Evolutionary conservation across 2,113 vertebrate genomes (phyloP).

Genomic region (Tursiops truncatus): DNA sequence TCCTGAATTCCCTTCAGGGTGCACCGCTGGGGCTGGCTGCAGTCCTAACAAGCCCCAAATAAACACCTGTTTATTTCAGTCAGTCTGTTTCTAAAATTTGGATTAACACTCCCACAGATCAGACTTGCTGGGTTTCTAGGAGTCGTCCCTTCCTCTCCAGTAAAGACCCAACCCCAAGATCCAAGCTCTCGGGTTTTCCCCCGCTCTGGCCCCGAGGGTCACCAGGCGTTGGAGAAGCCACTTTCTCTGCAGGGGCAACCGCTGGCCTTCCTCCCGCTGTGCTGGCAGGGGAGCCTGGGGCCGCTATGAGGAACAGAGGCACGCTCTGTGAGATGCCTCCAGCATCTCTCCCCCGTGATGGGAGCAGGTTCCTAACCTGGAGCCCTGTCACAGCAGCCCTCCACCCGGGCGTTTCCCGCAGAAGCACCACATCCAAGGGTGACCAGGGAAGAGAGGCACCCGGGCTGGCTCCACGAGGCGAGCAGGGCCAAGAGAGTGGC

Average conservation of each 20-base stretch:
- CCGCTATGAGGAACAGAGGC: background rate
- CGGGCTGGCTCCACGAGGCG: background rate
- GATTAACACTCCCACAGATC: background rate
- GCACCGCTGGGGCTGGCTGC: background rate
- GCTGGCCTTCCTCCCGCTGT: background rate
- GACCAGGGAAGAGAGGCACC: background rate
- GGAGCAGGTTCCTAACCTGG: no score
- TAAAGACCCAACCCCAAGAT: background rate
- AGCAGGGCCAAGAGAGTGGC: background rate
- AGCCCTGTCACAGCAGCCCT: background rate
- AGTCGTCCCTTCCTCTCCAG: no score
- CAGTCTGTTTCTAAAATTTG: background rate
- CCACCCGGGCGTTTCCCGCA: background rate
- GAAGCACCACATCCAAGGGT: background rate
- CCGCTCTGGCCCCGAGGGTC: accelerated
- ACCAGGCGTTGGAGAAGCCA: background rate
- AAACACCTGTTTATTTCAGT: background rate
- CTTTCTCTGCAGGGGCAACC: background rate
- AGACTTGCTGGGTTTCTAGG: background rate
- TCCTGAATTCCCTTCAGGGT: background rate
- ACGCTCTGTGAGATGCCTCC: no score
- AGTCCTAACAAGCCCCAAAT: background rate
- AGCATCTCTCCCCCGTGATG: background rate
- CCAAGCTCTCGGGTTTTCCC: background rate
- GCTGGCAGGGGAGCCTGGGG: background rate